Base-by-base conservation (phyloP, 2,113 vertebrate genomes). In the Turdus rufiventris region DNA sequence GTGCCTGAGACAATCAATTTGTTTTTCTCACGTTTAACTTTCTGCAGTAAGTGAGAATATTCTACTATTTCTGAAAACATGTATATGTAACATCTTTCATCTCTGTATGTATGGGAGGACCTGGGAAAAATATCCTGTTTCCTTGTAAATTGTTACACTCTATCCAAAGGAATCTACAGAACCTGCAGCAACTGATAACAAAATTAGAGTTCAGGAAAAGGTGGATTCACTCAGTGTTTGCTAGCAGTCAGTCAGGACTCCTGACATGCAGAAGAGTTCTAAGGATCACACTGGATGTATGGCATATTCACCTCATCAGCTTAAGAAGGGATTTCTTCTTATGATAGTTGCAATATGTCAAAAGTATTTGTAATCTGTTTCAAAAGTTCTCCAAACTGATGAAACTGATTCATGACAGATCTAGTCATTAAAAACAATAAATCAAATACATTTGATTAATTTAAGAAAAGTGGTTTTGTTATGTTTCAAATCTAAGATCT, bases 31-130 rank as follows among this genome's bases (percentile, higher is more conserved):
- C 4, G 51, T 78, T 28, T 23, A 61, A 33, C 77, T 66, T 88
- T 66, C 21, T 77, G 53, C 23, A 78, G 10, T 21, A 57, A 61
- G 14, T n/a, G 60, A 82, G 7, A 3, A 47, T 17, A 26, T 51
- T 24, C 14, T 70, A 26, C 23, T 34, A 11, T 61, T 91, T 65
- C 31, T 73, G 16, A 70, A 73, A 74, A 28, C 33, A 34, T 1
- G 0, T 65, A 57, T 18, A n/a, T 58, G 10, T 18, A 80, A 60
- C 8, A 3, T 38, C n/a, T 63, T 89, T 68, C 38, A 60, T 51
- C 5, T 9, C 8, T 62, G 0, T 53, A 12, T 0, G 0, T 54
- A 21, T 23, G 17, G 7, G 7, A 79, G 6, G 14, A 26, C 10
- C 26, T 62, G 12, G 62, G 38, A 63, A 89, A 62, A 63, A 65